A percentile compares a stretch with the other conserved stretches of the same genome.
Conservation (phyloP, 1,140 invertebrate genomes). For the Cydia fagiglandana region DNA sequence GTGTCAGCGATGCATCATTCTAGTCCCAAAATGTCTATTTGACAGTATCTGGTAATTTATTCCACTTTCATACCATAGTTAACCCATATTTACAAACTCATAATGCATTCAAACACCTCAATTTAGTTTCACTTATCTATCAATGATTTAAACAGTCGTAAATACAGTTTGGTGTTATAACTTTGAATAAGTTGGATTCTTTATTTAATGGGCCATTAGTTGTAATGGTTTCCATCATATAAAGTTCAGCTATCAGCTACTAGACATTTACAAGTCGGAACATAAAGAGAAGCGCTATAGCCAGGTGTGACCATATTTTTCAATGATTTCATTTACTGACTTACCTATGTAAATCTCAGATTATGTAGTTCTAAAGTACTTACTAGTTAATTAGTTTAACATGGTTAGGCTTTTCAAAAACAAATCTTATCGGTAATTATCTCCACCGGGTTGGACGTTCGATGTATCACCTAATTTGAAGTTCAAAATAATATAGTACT, state of each 20-base stretch:
- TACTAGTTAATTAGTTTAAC: not conserved
- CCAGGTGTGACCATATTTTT: not conserved
- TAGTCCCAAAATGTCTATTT: conserved; percentile 21
- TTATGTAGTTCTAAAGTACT: not conserved
- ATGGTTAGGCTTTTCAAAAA: not conserved
- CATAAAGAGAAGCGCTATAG: too few relatives aligned
- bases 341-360: not conserved
- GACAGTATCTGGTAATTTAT: conserved; percentile 25
- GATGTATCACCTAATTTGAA: too few relatives aligned
- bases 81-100: conserved; percentile 15
- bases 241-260: not conserved
- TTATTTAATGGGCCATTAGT: not conserved
- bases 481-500: too few relatives aligned
- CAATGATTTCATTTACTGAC: not conserved
- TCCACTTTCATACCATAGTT: conserved; percentile 21
- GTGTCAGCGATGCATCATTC: conserved; percentile 29
- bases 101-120: conserved; percentile 16
- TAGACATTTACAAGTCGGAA: not conserved
- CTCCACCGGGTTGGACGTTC: not conserved
- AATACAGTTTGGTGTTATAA: not conserved
- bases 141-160: conserved; percentile 12
- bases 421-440: not conserved
- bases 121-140: conserved; percentile 7
- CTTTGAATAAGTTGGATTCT: conserved; percentile 2
- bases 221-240: not conserved